Conservation (phyloP, 2,888 invertebrate species). For the Myopa tessellatipennis region DNA sequence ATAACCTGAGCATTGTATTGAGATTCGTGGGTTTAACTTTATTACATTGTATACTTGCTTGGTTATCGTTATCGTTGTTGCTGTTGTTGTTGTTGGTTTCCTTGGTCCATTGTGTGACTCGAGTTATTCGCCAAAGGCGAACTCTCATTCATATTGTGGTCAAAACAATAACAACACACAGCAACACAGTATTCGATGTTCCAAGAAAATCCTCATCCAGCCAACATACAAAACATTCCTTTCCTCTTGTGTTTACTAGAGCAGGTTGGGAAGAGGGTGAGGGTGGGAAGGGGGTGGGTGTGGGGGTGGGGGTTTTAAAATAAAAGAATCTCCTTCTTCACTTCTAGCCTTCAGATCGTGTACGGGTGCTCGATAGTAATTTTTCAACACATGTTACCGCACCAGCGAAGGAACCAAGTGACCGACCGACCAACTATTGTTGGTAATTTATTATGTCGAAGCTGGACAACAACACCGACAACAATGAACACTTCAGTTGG, state of each 20-base stretch:
- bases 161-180: no score
- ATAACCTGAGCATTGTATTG: conserved; percentile 29
- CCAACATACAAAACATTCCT: conserved; percentile 27
- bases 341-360: conserved; percentile 45
- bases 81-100: neutral
- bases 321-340: no score
- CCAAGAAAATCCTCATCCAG: conserved; percentile 20
- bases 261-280: conserved; percentile 19
- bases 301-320: conserved; percentile 26
- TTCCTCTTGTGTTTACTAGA: neutral
- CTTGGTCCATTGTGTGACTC: neutral
- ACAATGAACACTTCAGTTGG: no score
- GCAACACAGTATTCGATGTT: neutral
- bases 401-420: no score
- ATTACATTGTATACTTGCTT: conserved; percentile 1
- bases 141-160: no score
- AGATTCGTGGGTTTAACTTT: conserved; percentile 15
- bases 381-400: conserved; percentile 44
- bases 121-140: no score
- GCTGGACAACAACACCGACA: no score
- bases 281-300: conserved; percentile 14
- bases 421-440: no score
- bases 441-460: no score
- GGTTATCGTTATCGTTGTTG: neutral
- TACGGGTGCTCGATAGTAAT: conserved; percentile 55